These are phyloP conservation scores for Oryzias dopingdopingensis DNA, from an alignment of 2,797 vertebrate genomes.

Conservation along the genomic window DNA sequence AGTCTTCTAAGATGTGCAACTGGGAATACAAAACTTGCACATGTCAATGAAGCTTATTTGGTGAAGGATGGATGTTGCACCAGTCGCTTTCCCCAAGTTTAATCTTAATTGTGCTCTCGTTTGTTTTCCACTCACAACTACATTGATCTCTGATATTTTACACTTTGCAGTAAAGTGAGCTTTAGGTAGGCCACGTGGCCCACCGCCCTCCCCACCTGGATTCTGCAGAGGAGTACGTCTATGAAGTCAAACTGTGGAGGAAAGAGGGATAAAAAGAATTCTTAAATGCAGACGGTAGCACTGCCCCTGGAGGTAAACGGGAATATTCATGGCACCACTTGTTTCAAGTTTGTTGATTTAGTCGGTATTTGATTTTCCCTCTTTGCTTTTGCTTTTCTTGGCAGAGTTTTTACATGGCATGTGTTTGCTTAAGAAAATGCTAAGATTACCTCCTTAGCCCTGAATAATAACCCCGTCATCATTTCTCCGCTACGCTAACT, in stretches of 20 bases:
- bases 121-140: slow-evolving; percentile 33
- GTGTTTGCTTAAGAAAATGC: slow-evolving; percentile 65
- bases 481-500: slow-evolving; percentile 1
- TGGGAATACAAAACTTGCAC: slow-evolving; percentile 38
- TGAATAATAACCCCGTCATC: slow-evolving; percentile 16
- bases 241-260: slow-evolving; percentile 62
- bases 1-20: slow-evolving; percentile 10
- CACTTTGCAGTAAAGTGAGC: slow-evolving; percentile 57
- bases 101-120: slow-evolving; percentile 60
- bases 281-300: slow-evolving; percentile 38
- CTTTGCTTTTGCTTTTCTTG: slow-evolving; percentile 46
- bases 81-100: slow-evolving; percentile 60
- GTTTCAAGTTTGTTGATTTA: slow-evolving; percentile 77
- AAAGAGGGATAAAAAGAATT: slow-evolving; percentile 34
- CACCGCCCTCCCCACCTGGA: slow-evolving; percentile 46
- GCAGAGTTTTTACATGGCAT: slow-evolving; percentile 39
- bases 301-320: slow-evolving; percentile 53
- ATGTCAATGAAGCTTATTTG: slow-evolving; percentile 37
- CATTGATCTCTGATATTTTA: slow-evolving; percentile 54
- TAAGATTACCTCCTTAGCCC: slow-evolving; percentile 55
- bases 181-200: slow-evolving; percentile 33
- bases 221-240: slow-evolving; percentile 51
- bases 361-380: slow-evolving; percentile 66
- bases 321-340: slow-evolving; percentile 69
- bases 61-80: slow-evolving; percentile 5